These are phyloP conservation scores for Parus major DNA, from an alignment of 2,113 vertebrate genomes.

Conservation along the genomic window DNA sequence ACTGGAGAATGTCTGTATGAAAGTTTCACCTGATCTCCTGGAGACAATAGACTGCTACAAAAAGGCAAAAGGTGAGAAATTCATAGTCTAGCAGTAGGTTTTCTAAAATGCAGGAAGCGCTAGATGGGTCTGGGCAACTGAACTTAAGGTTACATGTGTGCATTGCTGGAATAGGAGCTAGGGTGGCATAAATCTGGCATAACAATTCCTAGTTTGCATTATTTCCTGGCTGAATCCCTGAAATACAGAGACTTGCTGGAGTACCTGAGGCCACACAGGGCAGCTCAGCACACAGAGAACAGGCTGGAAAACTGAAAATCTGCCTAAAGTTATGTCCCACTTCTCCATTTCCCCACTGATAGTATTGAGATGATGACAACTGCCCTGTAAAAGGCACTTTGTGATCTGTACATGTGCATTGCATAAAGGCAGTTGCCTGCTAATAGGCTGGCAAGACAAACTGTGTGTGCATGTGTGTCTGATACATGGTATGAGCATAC, in stretches of 20 bases:
- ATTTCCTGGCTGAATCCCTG: neutral
- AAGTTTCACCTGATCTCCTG: neutral
- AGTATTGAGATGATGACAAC: neutral
- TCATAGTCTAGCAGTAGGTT: neutral
- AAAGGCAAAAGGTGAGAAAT: slow-evolving; percentile 60
- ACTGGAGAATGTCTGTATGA: slow-evolving; percentile 7
- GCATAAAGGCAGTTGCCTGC: neutral
- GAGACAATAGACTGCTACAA: slow-evolving; percentile 56
- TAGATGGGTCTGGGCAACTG: neutral
- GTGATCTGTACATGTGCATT: neutral
- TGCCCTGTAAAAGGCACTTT: neutral
- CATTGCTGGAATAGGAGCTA: neutral
- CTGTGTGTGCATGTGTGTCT: neutral
- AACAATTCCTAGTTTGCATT: neutral
- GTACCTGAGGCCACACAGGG: neutral
- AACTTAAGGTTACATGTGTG: neutral
- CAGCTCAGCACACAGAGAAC: neutral
- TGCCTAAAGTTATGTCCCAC: neutral
- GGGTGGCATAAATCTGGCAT: neutral
- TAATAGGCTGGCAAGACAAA: neutral
- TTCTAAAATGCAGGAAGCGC: neutral
- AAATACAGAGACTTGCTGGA: neutral
- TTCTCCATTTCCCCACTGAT: neutral
- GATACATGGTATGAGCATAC: neutral
- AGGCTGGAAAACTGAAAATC: neutral